phyloP scores from a whole-genome alignment of 2,113 vertebrate species.

The Fregetta grallaria region DNA sequence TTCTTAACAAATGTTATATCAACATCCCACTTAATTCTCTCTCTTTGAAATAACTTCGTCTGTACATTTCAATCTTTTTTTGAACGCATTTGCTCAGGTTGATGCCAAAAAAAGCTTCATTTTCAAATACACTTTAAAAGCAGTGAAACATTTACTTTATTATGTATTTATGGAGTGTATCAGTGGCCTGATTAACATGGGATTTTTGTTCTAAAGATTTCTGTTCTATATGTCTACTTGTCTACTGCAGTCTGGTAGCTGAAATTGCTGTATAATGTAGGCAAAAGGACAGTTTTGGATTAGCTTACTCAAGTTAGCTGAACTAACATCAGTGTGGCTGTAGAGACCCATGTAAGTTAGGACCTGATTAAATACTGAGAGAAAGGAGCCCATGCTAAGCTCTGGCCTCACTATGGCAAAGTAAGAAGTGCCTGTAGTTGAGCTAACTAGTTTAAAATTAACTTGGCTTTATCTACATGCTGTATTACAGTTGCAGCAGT shows the following conservation, averaged over 20 bases:
- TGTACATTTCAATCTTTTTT: not conserved
- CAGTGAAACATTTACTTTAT: not conserved
- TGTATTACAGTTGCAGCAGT: not conserved
- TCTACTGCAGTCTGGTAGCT: not conserved
- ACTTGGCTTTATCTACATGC: not conserved
- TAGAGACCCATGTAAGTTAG: not conserved
- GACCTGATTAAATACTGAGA: not conserved
- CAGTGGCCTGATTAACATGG: not conserved
- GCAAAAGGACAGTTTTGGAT: not conserved
- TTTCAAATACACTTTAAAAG: not conserved
- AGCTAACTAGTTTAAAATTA: not conserved
- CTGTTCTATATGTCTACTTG: not conserved
- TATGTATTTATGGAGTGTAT: not conserved
- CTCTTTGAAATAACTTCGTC: not conserved
- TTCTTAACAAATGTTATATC: not conserved
- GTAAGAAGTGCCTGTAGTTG: not conserved
- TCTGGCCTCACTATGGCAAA: not conserved
- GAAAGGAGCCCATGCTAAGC: not conserved
- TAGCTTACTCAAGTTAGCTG: not conserved
- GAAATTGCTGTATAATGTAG: not conserved
- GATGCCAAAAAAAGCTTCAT: not conserved
- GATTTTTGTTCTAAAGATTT: not conserved
- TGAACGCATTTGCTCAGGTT: not conserved
- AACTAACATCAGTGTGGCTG: not conserved
- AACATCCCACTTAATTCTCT: not conserved